These are phyloP conservation scores for Calliopum simillimum DNA, from an alignment of 2,888 invertebrate genomes.

Conservation along the genomic window DNA sequence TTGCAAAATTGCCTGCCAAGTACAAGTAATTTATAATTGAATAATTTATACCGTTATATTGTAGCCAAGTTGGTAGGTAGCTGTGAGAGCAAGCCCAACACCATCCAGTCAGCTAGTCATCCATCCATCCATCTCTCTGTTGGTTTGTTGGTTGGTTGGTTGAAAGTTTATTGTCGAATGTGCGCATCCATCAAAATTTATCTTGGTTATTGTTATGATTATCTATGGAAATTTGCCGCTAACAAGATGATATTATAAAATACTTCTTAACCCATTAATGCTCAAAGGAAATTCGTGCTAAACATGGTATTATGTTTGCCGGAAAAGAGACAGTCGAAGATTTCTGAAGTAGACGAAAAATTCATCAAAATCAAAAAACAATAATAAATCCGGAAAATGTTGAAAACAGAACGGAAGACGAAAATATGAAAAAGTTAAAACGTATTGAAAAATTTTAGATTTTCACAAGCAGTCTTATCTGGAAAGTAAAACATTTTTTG, in stretches of 20 bases:
- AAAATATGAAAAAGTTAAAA: too few species aligned
- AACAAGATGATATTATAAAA: background rate
- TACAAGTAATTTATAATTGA: constrained; percentile 45
- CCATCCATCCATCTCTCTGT: background rate
- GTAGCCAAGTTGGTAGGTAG: background rate
- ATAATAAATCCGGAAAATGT: too few species aligned
- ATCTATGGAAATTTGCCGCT: constrained; percentile 25
- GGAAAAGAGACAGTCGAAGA: too few species aligned
- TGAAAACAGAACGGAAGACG: too few species aligned
- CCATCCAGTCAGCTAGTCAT: background rate
- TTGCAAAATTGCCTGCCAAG: background rate
- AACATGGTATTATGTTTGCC: too few species aligned
- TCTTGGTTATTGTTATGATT: constrained; percentile 10
- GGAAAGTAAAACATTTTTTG: too few species aligned
- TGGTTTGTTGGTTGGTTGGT: background rate
- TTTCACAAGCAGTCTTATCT: too few species aligned
- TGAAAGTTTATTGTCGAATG: constrained; percentile 31
- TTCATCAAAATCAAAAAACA: too few species aligned
- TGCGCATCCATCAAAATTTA: constrained; percentile 28
- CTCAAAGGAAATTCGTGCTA: too few species aligned
- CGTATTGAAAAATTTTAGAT: too few species aligned
- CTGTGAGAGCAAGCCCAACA: background rate
- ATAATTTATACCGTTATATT: constrained; percentile 44
- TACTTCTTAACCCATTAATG: too few species aligned
- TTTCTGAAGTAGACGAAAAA: too few species aligned